Conservation (phyloP, 2,113 vertebrate genomes). For the Lagopus leucura region DNA sequence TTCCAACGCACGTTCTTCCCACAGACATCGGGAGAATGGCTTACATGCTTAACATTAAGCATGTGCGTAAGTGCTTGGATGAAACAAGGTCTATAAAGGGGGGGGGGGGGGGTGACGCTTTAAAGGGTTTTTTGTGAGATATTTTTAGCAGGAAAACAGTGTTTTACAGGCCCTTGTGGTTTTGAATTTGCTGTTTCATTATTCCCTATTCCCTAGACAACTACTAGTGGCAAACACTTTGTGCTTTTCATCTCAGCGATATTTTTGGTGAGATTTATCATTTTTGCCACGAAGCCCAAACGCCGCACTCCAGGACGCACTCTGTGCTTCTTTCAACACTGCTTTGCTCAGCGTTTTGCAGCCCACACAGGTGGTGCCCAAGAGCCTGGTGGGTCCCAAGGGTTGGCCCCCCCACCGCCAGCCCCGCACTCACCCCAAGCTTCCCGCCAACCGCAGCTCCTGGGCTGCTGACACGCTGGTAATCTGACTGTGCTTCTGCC, state of each 20-base stretch:
- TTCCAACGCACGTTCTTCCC: not conserved
- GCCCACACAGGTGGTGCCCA: not conserved
- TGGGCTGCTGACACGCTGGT: not conserved
- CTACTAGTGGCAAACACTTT: slow-evolving; percentile 2
- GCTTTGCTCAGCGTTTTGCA: accelerated
- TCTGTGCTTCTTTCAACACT: not conserved
- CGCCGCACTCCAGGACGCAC: accelerated
- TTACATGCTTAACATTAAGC: not conserved
- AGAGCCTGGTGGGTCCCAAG: not conserved
- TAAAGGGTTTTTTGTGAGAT: not conserved
- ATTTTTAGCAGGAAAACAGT: slow-evolving; percentile 31
- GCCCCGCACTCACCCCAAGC: not conserved
- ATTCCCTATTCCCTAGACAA: slow-evolving; percentile 5
- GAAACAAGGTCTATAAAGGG: not conserved
- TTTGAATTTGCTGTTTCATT: slow-evolving; percentile 39
- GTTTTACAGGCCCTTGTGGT: slow-evolving; percentile 10
- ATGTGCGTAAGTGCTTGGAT: not conserved
- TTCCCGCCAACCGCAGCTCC: not conserved
- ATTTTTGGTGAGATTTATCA: slow-evolving; percentile 36
- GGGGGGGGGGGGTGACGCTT: not conserved
- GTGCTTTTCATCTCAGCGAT: not conserved
- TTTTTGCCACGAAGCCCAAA: not conserved
- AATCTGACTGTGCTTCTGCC: slow-evolving; percentile 43
- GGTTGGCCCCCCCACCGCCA: not conserved
- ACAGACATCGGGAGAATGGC: accelerated